phyloP scores from a whole-genome alignment of 2,113 vertebrate genomes.

The Astatotilapia flaviijosephi region DNA sequence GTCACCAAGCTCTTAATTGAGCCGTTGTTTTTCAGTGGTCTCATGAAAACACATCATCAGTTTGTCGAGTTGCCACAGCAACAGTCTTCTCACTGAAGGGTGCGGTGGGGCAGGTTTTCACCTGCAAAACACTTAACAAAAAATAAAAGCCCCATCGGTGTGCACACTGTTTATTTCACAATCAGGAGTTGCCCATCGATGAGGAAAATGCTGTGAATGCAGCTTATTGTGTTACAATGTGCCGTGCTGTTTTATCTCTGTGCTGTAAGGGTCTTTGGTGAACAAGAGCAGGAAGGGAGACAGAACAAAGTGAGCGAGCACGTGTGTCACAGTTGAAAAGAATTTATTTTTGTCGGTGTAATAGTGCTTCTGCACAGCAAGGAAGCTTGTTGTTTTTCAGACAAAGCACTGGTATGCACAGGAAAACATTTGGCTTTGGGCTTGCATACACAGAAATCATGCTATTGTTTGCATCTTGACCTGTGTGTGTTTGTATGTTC shows the following conservation, averaged over 20 bases:
- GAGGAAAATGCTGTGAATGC: not conserved
- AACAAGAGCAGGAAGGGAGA: not conserved
- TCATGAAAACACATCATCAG: not conserved
- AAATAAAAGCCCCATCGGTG: not conserved
- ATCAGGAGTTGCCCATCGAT: not conserved
- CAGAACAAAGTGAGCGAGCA: not conserved
- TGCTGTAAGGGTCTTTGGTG: not conserved
- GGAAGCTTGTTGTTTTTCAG: constrained; percentile 8
- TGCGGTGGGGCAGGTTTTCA: constrained; percentile 52
- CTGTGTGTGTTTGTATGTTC: not conserved
- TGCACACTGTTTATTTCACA: not conserved
- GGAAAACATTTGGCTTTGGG: constrained; percentile 9
- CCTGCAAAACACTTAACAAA: constrained; percentile 35
- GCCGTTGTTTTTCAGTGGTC: not conserved
- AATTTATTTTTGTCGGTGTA: not conserved
- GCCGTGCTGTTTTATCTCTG: not conserved
- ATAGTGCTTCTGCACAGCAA: not conserved
- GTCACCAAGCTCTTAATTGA: not conserved
- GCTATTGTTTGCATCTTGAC: not conserved
- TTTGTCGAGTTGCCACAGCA: constrained; percentile 11
- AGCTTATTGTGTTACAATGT: not conserved
- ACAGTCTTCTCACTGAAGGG: constrained; percentile 24
- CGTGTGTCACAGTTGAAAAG: not conserved
- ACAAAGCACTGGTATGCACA: not conserved
- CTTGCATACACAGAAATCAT: not conserved